phyloP scores from a whole-genome alignment of 2,888 invertebrate species.

The Drosophila flavopinicola region DNA sequence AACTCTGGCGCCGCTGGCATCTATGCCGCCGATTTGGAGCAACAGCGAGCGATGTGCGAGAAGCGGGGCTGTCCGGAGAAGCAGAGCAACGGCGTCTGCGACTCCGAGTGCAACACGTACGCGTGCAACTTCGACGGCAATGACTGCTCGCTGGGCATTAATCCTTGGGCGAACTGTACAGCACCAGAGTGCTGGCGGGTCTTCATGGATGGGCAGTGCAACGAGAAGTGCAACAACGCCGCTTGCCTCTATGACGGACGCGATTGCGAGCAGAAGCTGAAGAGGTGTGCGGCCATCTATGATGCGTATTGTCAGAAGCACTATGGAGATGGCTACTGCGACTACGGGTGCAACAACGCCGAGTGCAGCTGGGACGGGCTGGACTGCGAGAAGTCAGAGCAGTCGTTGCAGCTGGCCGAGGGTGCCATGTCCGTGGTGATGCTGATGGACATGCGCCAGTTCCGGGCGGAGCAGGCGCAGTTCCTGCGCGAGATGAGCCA shows the following conservation, averaged over 20 bases:
- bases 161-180: constrained; percentile 97
- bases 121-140: constrained; percentile 97
- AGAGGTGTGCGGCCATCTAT: constrained; percentile 94
- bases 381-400: constrained; percentile 91
- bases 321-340: constrained; percentile 97
- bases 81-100: constrained; percentile 92
- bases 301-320: constrained; percentile 96
- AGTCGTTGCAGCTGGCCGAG: constrained; percentile 92
- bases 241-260: constrained; percentile 98
- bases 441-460: constrained; percentile 91
- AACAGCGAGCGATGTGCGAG: constrained; percentile 90
- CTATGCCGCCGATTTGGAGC: constrained; percentile 89
- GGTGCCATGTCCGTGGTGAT: constrained; percentile 95
- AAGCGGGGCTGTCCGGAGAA: constrained; percentile 92
- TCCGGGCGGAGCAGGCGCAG: constrained; percentile 89
- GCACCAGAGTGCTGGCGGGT: constrained; percentile 96
- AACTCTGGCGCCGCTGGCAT: constrained; percentile 87
- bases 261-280: constrained; percentile 94
- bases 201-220: constrained; percentile 95
- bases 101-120: constrained; percentile 95
- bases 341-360: constrained; percentile 97
- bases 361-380: constrained; percentile 99
- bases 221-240: constrained; percentile 96
- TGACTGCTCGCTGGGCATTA: constrained; percentile 95
- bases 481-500: constrained; percentile 94